Base-by-base conservation (phyloP, 2,113 vertebrate genomes). In the Erythrolamprus reginae region DNA sequence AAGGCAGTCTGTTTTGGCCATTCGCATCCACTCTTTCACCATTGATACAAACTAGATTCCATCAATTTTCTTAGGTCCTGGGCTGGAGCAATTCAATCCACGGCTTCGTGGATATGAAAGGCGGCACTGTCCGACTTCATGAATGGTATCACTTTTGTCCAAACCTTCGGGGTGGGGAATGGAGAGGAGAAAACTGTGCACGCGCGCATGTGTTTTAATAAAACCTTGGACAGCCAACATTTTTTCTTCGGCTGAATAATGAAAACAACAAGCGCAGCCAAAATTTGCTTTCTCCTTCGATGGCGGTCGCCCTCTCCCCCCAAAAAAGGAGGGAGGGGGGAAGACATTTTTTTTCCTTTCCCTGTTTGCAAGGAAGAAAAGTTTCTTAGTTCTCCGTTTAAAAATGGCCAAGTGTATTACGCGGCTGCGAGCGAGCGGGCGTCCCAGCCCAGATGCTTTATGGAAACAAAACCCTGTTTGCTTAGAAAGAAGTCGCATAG, bases 41-140 rank as follows among this genome's bases (percentile, higher is more conserved):
- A 97, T 97, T 97, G 97, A 96, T 96, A 97, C 96, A 96, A 97
- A 97, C 96, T 96, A 96, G 97, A 97, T 97, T 97, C 96, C 96
- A 96, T 88, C 97, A 96, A 97, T 97, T 97, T 98, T 97, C 96
- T 97, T 96, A 94, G 97, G 97, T 96, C 95, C 97, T 96, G 94
- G 93, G 94, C 95, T 96, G 95, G 96, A 82, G 96, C 28, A 42
- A 19, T 95, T 96, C 42, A 77, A 26, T 95, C 95, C 96, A n/a
- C n/a, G 96, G 96, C 96, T 90, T 90, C 96, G 96, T 50, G 70
- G 38, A 38, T 97, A 95, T 97, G 96, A 97, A 97, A 97, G 97
- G 95, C 93, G 95, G 94, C 95, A 96, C 97, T 97, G 97, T 97
- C 70, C 97, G 96, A 95, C 55, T 92, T 96, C 97, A 96, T 97